Evolutionary conservation across 2,888 invertebrate species (phyloP), one percentile per base, ranked within the genome.

Genomic region (Drosophila falleni): DNA sequence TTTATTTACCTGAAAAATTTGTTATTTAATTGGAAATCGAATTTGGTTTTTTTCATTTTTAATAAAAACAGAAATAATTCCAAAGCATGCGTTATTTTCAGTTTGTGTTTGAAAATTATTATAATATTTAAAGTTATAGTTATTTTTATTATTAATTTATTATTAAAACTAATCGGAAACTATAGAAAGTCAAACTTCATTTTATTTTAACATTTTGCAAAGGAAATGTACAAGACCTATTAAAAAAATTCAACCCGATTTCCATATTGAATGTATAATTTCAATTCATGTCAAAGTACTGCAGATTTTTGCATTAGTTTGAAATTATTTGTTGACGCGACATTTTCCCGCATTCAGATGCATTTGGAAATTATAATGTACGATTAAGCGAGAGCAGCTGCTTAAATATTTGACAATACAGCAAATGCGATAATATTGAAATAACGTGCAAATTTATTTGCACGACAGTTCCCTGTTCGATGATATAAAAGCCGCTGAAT

Each of bases 381-480:
- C 9, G 19, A 19, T 19, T 1, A 1, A 31, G 9, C 2, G 1
- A 31, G 8, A 31, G 26, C 78, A 72, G 65, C 75, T 78, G 75
- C 39, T 69, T 60, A 78, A 78, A 78, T 78, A 72, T 75, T 78
- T 71, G 61, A 44, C 37, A 66, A 63, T 50, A 53, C 59, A 61
- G 37, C 60, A 65, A 42, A 50, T 41, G 19, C 15, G 16, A 49
- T 44, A 77, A 71, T 78, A 74, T 78, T 78, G 60, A 55, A 56
- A 15, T 23, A 37, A 58, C 51, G 58, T 59, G 68, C 8, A 41
- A 41, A 53, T 16, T 15, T 56, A 42, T 65, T 61, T 64, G 54
- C 31, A 11, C 29, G n/a, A n/a, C 37, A 13, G 15, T 33, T 15
- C 10, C 41, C 10, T 9, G 26, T 29, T 29, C 33, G 58, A 29